A percentile compares a stretch with the other conserved stretches of the same genome.
phyloP scores from a whole-genome alignment of 2,888 invertebrate species.

The Matsumyia berberina region DNA sequence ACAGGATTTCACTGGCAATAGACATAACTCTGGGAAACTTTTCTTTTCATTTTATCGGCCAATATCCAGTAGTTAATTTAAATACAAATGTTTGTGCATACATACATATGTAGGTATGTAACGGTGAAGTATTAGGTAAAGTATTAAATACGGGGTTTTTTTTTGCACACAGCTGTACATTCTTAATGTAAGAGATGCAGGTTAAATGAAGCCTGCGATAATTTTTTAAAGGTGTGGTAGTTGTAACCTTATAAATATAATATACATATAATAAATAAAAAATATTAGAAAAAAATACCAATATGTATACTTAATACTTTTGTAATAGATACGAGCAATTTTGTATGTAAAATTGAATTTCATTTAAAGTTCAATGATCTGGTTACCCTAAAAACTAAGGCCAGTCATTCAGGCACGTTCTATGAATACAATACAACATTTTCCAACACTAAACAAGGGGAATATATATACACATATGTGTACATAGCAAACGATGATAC shows the following conservation, averaged over 20 bases:
- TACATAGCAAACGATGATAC: not conserved
- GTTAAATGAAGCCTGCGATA: no score
- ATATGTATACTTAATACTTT: not conserved
- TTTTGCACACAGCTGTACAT: no score
- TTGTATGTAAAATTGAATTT: not conserved
- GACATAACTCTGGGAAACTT: no score
- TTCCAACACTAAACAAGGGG: conserved; percentile 37
- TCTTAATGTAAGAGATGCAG: no score
- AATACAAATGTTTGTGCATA: no score
- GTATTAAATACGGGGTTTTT: no score
- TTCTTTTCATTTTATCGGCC: no score
- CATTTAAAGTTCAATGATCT: conserved; percentile 30
- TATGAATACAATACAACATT: conserved; percentile 21
- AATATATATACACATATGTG: conserved; percentile 18
- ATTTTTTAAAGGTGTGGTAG: not conserved
- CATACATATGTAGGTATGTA: no score
- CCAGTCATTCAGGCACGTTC: conserved; percentile 13
- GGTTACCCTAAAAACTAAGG: conserved; percentile 44
- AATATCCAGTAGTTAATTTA: no score
- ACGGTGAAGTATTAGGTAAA: no score
- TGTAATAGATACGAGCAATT: not conserved
- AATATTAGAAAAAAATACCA: not conserved
- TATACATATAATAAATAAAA: not conserved
- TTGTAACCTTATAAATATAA: no score
- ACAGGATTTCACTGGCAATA: no score